These are phyloP conservation scores for Eupelmus urozonus DNA, from an alignment of 2,888 invertebrate genomes.

Conservation along the genomic window DNA sequence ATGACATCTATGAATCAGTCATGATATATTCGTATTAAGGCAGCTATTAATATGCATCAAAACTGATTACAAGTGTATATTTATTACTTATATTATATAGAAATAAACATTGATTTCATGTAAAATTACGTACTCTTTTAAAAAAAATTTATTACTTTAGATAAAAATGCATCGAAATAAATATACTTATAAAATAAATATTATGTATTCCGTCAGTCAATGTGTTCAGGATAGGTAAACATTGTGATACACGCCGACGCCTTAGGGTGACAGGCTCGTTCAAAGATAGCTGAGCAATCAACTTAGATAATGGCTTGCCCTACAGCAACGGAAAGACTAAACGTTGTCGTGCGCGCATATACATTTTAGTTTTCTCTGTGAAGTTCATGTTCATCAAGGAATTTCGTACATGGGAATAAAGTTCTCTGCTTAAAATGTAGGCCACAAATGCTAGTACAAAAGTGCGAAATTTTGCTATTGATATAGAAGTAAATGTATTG, in stretches of 20 bases:
- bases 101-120: too few species aligned
- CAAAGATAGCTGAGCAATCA: slow-evolving; percentile 37
- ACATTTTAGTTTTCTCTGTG: background rate
- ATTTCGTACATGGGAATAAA: too few species aligned
- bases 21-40: slow-evolving; percentile 26
- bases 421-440: too few species aligned
- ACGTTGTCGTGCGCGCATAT: background rate
- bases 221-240: slow-evolving; percentile 14
- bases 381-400: background rate
- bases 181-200: slow-evolving; percentile 3
- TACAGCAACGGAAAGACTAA: background rate
- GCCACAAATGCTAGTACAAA: too few species aligned
- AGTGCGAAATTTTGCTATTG: too few species aligned
- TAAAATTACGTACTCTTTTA: too few species aligned
- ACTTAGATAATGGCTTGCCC: slow-evolving; percentile 10
- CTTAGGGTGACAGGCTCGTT: slow-evolving; percentile 34
- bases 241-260: slow-evolving; percentile 30
- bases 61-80: background rate
- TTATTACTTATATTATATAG: too few species aligned
- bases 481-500: too few species aligned
- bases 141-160: background rate
- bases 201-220: slow-evolving; percentile 20
- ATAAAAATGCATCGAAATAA: background rate
- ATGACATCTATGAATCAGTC: slow-evolving; percentile 34
- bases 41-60: slow-evolving; percentile 12